Percentiles rank a stretch among this genome's conserved stretches.
Conservation (phyloP, 1,140 invertebrate genomes). For the Drosophila subobscura region DNA sequence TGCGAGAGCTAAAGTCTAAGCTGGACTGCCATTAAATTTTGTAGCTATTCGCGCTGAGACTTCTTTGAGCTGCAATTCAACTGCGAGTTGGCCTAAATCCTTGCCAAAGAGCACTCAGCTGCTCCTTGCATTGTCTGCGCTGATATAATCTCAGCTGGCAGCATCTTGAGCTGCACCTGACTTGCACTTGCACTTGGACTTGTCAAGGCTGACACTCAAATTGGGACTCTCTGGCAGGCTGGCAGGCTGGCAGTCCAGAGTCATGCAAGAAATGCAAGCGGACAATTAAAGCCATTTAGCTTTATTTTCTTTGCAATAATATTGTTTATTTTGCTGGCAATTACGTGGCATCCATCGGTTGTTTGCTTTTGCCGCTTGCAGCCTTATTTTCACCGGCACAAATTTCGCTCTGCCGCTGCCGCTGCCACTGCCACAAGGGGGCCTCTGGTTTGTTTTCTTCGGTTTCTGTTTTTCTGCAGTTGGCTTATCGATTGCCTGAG, state of each 20-base stretch:
- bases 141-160: constrained; percentile 8
- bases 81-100: not conserved
- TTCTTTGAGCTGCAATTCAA: not conserved
- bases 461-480: constrained; percentile 33
- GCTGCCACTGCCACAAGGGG: constrained; percentile 10
- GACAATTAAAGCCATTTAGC: constrained; percentile 60
- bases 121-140: not conserved
- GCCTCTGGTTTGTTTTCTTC: constrained; percentile 45
- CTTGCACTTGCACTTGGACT: constrained; percentile 2
- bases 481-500: constrained; percentile 73
- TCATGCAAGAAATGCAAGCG: constrained; percentile 60
- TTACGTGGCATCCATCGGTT: constrained; percentile 45
- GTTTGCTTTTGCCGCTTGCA: constrained; percentile 13
- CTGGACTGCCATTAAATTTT: no score
- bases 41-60: no score
- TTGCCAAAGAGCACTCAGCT: not conserved
- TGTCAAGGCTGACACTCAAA: constrained; percentile 35
- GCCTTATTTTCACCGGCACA: constrained; percentile 69
- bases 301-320: constrained; percentile 25
- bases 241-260: constrained; percentile 34
- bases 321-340: constrained; percentile 40
- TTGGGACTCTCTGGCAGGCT: constrained; percentile 39
- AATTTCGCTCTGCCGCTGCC: constrained; percentile 54
- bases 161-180: not conserved
- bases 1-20: no score